These are phyloP conservation scores for Heliothis virescens DNA, from an alignment of 1,140 invertebrate species.

Conservation along the genomic window DNA sequence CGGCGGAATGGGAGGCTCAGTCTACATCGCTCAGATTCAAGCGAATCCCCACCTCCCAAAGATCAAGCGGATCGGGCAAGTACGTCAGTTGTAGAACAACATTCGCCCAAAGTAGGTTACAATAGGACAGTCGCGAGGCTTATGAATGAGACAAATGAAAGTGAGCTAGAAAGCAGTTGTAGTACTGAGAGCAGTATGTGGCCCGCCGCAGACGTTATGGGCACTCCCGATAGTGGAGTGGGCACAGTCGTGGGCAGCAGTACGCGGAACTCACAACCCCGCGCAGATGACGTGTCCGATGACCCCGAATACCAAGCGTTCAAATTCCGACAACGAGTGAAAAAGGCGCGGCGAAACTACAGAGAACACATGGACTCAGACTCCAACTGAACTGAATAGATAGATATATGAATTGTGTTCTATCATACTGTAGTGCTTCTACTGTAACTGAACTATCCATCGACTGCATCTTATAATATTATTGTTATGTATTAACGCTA, in stretches of 20 bases:
- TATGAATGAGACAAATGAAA: constrained; percentile 84
- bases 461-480: constrained; percentile 39
- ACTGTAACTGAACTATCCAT: constrained; percentile 38
- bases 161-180: constrained; percentile 82
- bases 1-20: constrained; percentile 68
- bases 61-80: constrained; percentile 56
- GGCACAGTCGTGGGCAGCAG: constrained; percentile 70
- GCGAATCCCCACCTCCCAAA: constrained; percentile 75
- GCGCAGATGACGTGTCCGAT: constrained; percentile 74
- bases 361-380: constrained; percentile 87
- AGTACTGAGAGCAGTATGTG: constrained; percentile 76
- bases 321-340: constrained; percentile 85
- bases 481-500: constrained; percentile 29
- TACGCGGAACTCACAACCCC: constrained; percentile 57
- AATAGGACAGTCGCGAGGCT: constrained; percentile 77
- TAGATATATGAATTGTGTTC: constrained; percentile 44
- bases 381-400: constrained; percentile 81
- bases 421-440: constrained; percentile 22
- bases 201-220: constrained; percentile 56
- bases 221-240: constrained; percentile 73
- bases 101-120: constrained; percentile 66
- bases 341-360: constrained; percentile 86
- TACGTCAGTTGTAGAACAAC: constrained; percentile 55
- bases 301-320: constrained; percentile 83
- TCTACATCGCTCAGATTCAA: constrained; percentile 74